Conservation (phyloP, 2,888 invertebrate species). For the Geophilus truncorum region DNA sequence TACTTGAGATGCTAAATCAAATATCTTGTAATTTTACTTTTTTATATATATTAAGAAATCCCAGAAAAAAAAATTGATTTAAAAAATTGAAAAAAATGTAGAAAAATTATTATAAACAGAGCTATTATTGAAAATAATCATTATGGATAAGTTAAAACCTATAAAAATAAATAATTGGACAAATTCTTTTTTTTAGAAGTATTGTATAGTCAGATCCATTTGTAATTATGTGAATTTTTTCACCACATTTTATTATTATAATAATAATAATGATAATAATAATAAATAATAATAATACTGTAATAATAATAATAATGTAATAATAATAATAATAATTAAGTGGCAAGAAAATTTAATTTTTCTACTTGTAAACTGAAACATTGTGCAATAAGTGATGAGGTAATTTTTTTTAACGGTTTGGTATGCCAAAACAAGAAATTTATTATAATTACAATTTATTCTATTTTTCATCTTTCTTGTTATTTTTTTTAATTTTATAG, state of each 20-base stretch:
- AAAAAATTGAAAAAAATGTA: constrained; percentile 5
- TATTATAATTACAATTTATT: background rate
- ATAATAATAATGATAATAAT: background rate
- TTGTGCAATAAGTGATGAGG: constrained; percentile 20
- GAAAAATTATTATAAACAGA: constrained; percentile 29
- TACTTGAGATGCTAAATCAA: constrained; percentile 30
- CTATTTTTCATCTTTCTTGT: background rate
- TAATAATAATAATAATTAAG: constrained; percentile 24
- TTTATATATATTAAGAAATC: constrained; percentile 29
- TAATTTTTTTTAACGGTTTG: background rate
- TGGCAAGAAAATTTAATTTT: constrained; percentile 29
- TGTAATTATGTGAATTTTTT: constrained; percentile 33
- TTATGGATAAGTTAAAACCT: background rate
- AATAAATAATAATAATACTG: background rate
- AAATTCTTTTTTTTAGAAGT: background rate
- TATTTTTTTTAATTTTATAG: background rate
- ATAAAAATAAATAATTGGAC: background rate
- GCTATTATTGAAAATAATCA: background rate
- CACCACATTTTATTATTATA: constrained; percentile 30
- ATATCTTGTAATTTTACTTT: constrained; percentile 32
- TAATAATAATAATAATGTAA: constrained; percentile 29
- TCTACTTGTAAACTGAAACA: constrained; percentile 28
- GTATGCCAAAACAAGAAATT: background rate
- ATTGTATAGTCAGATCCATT: constrained; percentile 21
- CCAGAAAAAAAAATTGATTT: background rate